Conservation (phyloP, 2,797 vertebrate genomes). For the Balearica regulorum region DNA sequence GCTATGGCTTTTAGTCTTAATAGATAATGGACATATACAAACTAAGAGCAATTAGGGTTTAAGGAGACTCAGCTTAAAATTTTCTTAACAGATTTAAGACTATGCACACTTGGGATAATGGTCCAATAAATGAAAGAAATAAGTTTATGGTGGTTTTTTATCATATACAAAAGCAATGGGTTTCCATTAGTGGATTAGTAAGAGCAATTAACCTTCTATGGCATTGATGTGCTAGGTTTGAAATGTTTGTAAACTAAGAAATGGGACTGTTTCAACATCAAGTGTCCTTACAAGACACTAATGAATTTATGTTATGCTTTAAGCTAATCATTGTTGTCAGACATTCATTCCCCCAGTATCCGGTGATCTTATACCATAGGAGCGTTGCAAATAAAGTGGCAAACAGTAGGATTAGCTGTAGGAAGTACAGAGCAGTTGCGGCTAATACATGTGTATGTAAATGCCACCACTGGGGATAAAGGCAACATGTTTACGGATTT, state of each 20-base stretch:
- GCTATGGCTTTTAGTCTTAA: background rate
- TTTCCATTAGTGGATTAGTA: background rate
- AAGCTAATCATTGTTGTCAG: background rate
- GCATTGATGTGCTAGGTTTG: background rate
- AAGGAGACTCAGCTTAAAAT: too few species aligned
- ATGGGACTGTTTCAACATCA: background rate
- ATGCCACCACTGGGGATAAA: background rate
- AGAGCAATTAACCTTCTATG: background rate
- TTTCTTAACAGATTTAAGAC: too few species aligned
- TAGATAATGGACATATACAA: background rate
- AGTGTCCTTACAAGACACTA: background rate
- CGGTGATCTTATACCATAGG: background rate
- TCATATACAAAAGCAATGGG: background rate
- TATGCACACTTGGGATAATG: background rate
- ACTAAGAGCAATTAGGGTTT: background rate
- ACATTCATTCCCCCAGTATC: background rate
- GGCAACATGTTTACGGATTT: background rate
- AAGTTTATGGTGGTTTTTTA: background rate
- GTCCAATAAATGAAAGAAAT: background rate
- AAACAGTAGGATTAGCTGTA: background rate
- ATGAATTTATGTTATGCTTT: background rate
- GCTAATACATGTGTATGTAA: background rate
- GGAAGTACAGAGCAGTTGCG: background rate
- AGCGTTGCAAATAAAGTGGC: background rate
- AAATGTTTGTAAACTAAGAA: background rate